Conservation (phyloP, 2,113 vertebrate species). For the Protomyctophum bolini region DNA sequence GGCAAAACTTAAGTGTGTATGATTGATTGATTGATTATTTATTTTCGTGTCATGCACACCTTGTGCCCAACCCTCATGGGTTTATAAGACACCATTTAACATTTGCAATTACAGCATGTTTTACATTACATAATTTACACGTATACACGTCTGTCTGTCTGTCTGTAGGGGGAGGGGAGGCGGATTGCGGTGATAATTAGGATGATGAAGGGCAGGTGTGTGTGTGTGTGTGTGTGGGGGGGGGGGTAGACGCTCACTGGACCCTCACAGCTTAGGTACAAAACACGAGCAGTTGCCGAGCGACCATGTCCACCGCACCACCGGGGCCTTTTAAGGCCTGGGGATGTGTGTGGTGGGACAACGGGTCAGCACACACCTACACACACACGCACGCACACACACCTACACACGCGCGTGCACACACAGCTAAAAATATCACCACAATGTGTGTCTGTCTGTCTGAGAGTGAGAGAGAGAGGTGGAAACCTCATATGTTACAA, state of each 20-base stretch:
- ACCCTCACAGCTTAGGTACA: slow-evolving; percentile 69
- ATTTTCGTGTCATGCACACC: too few relatives aligned
- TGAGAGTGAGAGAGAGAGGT: slow-evolving; percentile 1
- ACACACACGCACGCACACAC: too few relatives aligned
- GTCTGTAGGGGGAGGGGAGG: slow-evolving; percentile 6
- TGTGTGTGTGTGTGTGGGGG: too few relatives aligned
- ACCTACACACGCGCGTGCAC: background rate
- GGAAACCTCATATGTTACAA: background rate
- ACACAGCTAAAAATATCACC: background rate
- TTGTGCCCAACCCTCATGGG: too few relatives aligned
- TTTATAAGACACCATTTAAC: too few relatives aligned
- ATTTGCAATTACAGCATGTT: too few relatives aligned
- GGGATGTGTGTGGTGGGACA: slow-evolving; percentile 58
- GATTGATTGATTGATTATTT: too few relatives aligned
- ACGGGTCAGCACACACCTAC: slow-evolving; percentile 46
- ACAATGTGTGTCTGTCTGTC: background rate
- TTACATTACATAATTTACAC: too few relatives aligned
- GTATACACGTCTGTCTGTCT: too few relatives aligned
- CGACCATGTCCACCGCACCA: slow-evolving; percentile 46
- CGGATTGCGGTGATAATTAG: slow-evolving; percentile 52
- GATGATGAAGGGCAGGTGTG: slow-evolving; percentile 67
- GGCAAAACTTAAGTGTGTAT: too few relatives aligned
- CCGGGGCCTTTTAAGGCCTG: slow-evolving; percentile 75
- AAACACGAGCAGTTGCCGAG: slow-evolving; percentile 65
- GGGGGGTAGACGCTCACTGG: slow-evolving; percentile 37